A percentile compares a stretch with the other conserved stretches of the same genome.
Conservation (phyloP, 2,797 vertebrate species). For the Thripadectes ignobilis region DNA sequence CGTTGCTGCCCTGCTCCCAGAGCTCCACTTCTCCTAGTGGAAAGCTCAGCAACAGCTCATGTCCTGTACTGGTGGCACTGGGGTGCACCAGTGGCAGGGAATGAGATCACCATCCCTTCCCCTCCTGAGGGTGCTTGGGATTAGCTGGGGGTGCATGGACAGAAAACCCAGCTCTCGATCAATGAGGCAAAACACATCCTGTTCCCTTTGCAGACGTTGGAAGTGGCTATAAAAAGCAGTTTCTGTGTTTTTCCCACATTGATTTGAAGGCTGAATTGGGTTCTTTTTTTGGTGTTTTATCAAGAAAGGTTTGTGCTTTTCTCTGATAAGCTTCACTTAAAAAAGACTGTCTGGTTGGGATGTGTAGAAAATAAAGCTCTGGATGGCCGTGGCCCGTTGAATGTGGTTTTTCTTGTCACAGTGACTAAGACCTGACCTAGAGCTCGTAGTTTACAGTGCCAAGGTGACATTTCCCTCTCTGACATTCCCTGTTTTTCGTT, state of each 20-base stretch:
- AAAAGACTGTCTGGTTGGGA: not conserved
- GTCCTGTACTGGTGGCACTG: not conserved
- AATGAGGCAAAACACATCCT: not conserved
- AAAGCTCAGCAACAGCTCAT: not conserved
- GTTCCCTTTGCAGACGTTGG: not conserved
- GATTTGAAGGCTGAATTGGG: not conserved
- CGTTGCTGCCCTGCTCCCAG: not conserved
- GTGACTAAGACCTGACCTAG: not conserved
- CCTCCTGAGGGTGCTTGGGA: not conserved
- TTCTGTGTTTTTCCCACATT: not conserved
- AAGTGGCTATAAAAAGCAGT: not conserved
- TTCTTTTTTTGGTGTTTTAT: not conserved
- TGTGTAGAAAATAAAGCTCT: not conserved
- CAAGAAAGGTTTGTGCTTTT: conserved; percentile 23
- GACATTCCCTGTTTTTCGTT: conserved; percentile 23
- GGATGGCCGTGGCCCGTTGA: rapidly evolving
- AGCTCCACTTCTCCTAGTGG: not conserved
- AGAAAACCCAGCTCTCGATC: not conserved
- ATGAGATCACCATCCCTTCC: not conserved
- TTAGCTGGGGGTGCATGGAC: not conserved
- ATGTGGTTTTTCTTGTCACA: not conserved
- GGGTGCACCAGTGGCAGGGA: not conserved
- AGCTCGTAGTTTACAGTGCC: not conserved
- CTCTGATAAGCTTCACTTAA: not conserved
- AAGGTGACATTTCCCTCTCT: not conserved